phyloP scores from a whole-genome alignment of 2,888 invertebrate genomes.

The Temnothorax rugatulus region DNA sequence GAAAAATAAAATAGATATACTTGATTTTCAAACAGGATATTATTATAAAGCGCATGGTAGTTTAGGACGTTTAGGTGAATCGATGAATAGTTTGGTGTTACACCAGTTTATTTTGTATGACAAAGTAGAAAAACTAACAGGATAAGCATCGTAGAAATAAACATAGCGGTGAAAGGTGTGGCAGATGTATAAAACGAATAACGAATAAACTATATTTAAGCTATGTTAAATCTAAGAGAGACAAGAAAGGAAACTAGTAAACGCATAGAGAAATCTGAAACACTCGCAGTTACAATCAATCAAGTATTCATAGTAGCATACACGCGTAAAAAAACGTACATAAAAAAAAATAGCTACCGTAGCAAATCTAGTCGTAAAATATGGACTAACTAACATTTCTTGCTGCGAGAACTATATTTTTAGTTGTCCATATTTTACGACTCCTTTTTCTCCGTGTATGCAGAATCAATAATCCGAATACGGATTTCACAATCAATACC shows the following conservation, averaged over 20 bases:
- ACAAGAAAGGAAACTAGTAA: neutral
- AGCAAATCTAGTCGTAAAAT: too few relatives aligned
- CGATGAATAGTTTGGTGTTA: neutral
- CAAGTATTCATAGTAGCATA: neutral
- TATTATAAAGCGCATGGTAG: neutral
- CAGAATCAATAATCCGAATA: neutral
- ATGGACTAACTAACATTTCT: too few relatives aligned
- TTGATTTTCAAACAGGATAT: neutral
- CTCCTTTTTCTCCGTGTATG: neutral
- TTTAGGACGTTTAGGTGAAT: neutral
- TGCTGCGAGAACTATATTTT: too few relatives aligned
- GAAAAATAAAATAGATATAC: neutral
- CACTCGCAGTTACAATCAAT: neutral
- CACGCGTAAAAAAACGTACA: too few relatives aligned
- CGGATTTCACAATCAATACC: neutral
- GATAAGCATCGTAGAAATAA: neutral
- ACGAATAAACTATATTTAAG: neutral
- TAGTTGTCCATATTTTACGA: too few relatives aligned
- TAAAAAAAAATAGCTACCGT: too few relatives aligned
- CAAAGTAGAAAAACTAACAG: neutral
- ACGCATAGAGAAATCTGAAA: neutral
- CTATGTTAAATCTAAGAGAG: neutral
- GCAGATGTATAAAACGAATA: neutral
- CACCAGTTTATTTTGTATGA: conserved; percentile 8
- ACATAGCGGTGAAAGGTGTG: neutral